phyloP scores from a whole-genome alignment of 2,113 vertebrate genomes.

The Pseudorasbora parva region DNA sequence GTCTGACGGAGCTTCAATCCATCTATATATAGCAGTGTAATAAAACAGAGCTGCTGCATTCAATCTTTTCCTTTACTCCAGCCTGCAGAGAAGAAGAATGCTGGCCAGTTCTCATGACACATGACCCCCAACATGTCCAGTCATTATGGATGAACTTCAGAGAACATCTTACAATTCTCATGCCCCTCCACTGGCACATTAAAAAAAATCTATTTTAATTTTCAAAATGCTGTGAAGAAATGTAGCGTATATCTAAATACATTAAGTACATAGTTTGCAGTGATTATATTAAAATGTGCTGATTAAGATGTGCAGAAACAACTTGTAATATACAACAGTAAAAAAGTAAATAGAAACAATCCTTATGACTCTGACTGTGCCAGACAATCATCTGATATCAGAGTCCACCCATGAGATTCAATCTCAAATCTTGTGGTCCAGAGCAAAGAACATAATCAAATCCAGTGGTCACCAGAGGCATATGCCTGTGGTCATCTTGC shows the following conservation, averaged over 20 bases:
- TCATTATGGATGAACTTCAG: slow-evolving; percentile 33
- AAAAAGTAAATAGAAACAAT: background rate
- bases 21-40: slow-evolving; percentile 59
- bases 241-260: background rate
- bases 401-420: background rate
- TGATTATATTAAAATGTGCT: background rate
- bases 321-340: too few relatives aligned
- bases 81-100: slow-evolving; percentile 44
- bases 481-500: slow-evolving; percentile 18
- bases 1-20: slow-evolving; percentile 39
- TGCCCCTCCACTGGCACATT: background rate
- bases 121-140: slow-evolving; percentile 69
- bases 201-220: background rate
- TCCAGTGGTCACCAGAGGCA: background rate
- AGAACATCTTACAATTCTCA: slow-evolving; percentile 21
- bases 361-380: background rate
- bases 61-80: slow-evolving; percentile 50
- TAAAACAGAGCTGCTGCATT: slow-evolving; percentile 21
- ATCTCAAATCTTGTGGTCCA: background rate
- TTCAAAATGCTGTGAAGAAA: background rate
- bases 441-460: background rate
- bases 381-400: too few relatives aligned
- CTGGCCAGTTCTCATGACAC: slow-evolving; percentile 66
- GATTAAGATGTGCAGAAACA: background rate
- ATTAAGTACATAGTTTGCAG: background rate